phyloP scores from a whole-genome alignment of 2,113 vertebrate species.

The Atractosteus spatula region DNA sequence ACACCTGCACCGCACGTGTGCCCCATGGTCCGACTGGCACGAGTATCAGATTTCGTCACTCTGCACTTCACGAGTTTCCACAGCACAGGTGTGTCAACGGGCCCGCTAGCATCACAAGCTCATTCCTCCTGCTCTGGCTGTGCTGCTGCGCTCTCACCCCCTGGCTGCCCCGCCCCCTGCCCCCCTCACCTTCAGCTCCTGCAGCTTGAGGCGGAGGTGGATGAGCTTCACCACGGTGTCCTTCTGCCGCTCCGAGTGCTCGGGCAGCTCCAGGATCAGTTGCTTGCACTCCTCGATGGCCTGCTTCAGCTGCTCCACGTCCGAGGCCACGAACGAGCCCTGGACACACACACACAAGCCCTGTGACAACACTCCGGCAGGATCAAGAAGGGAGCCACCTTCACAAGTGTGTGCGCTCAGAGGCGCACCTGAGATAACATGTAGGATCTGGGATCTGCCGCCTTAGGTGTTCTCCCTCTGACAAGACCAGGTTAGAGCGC shows the following conservation, averaged over 20 bases:
- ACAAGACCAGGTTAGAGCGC: too few relatives aligned
- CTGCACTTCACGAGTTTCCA: too few relatives aligned
- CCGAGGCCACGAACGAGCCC: slow-evolving; percentile 85
- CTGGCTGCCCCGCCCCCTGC: background rate
- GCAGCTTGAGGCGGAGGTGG: slow-evolving; percentile 92
- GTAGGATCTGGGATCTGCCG: too few relatives aligned
- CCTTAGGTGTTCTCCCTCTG: too few relatives aligned
- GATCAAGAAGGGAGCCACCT: background rate
- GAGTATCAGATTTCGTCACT: too few relatives aligned
- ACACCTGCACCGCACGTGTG: too few relatives aligned
- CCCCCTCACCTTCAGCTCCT: slow-evolving; percentile 84
- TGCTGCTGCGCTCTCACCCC: too few relatives aligned
- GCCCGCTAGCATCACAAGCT: too few relatives aligned
- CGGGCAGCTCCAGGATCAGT: slow-evolving; percentile 84
- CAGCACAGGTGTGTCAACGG: too few relatives aligned
- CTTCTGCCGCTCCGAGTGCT: slow-evolving; percentile 91
- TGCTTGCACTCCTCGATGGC: slow-evolving; percentile 93
- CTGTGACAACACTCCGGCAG: background rate
- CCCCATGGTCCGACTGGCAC: too few relatives aligned
- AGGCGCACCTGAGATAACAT: too few relatives aligned
- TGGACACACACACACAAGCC: slow-evolving; percentile 35
- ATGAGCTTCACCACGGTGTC: slow-evolving; percentile 93
- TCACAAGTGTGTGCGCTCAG: background rate
- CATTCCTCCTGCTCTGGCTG: too few relatives aligned
- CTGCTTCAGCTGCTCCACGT: slow-evolving; percentile 81